Base-by-base conservation (phyloP, 1,140 invertebrate species). In the Calosoma granatense region DNA sequence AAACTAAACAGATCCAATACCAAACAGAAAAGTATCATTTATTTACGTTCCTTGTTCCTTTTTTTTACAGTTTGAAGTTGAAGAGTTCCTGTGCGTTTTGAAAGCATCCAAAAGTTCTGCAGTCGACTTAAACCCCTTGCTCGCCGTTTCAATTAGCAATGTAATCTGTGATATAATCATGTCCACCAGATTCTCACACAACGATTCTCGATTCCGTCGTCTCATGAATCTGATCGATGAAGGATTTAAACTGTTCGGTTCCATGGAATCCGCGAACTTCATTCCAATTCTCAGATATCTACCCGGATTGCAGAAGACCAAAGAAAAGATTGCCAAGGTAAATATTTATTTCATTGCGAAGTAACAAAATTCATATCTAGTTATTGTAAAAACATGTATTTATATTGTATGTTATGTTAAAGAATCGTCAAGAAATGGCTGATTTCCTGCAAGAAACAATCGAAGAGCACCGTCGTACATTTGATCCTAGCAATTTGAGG, bases 101-200 rank as follows among this genome's bases (percentile, higher is more conserved):
- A 74, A 76, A 22, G 72, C 74, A 0, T 73, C 75, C 36, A 76
- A 81, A 41, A 82, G 82, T 0, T 73, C 76, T 11, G 78, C 88
- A 1, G 80, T 83, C 2, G 83, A 89, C 64, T 69, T 90, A 15
- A 86, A 86, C 2, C 80, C 83, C 0, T 72, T 82, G 1, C 75
- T 94, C 15, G 84, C 85, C n/a, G 80, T 87, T 57, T 83, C 88
- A 1, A 85, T 94, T 54, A 90, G 87, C 66, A 97, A 96, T 70
- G 90, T 96, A 0, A 94, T 97, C 57, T 94, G 92, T 69, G 86
- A 85, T 20, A 82, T 96, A 23, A 81, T 92, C 59, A 95, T 96
- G 90, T 88, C 87, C 15, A 82, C 90, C 0, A 77, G 90, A 3
- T 96, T 94, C 69, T 80, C 82, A 41, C 79, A 85, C 59, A 82